These are phyloP conservation scores for Rhadinocentrus ornatus DNA, from an alignment of 2,797 vertebrate species.

Conservation along the genomic window DNA sequence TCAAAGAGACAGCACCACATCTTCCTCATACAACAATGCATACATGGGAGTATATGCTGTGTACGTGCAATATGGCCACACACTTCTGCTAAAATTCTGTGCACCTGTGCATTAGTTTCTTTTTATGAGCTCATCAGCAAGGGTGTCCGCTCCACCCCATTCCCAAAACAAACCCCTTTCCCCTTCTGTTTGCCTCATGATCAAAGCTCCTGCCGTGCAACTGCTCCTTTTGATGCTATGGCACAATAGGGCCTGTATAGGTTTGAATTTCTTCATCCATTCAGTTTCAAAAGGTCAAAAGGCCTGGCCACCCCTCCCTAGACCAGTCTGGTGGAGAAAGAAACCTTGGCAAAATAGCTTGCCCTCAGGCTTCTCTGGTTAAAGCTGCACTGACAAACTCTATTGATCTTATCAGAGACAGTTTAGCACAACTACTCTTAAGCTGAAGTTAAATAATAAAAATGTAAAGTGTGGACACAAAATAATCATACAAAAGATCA, in stretches of 20 bases:
- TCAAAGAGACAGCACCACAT: conserved; percentile 62
- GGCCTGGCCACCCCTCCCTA: conserved; percentile 45
- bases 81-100: conserved; percentile 32
- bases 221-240: conserved; percentile 75
- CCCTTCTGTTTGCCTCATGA: conserved; percentile 64
- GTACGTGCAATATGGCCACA: conserved; percentile 25
- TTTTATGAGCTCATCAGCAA: conserved; percentile 63
- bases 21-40: conserved; percentile 38
- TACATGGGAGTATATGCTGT: conserved; percentile 30
- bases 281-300: conserved; percentile 61
- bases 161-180: conserved; percentile 40
- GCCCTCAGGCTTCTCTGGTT: conserved; percentile 46
- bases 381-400: conserved; percentile 3
- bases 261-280: conserved; percentile 77
- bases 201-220: conserved; percentile 74
- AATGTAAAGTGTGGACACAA: not conserved
- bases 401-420: conserved; percentile 4
- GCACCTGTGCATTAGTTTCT: conserved; percentile 64
- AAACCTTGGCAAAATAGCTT: conserved; percentile 34
- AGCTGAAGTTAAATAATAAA: conserved; percentile 9
- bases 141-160: conserved; percentile 35
- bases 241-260: conserved; percentile 72
- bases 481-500: not conserved
- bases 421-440: not conserved
- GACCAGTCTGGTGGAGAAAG: conserved; percentile 27